These are phyloP conservation scores for Drosophila athabasca DNA, from an alignment of 1,140 invertebrate species.

Conservation along the genomic window DNA sequence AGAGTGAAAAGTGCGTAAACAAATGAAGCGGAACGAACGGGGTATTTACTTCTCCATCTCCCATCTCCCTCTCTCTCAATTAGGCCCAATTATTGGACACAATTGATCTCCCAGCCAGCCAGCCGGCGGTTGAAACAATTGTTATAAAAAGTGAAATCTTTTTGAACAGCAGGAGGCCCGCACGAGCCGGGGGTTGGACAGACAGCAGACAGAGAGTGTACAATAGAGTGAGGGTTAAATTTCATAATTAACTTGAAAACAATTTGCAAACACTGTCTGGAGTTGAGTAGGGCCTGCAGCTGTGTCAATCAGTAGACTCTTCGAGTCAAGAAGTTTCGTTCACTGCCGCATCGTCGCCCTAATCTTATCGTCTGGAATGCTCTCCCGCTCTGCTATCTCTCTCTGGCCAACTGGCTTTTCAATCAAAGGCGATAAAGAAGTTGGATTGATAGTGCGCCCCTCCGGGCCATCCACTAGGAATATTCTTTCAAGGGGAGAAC, in stretches of 20 bases:
- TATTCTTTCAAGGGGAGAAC: slow-evolving; percentile 13
- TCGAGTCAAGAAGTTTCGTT: slow-evolving; percentile 4
- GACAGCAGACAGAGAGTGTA: slow-evolving; percentile 18
- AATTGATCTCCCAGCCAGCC: slow-evolving; percentile 39
- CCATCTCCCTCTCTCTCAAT: slow-evolving; percentile 69
- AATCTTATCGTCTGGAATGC: slow-evolving; percentile 61
- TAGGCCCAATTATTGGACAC: slow-evolving; percentile 76
- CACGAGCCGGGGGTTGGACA: slow-evolving; percentile 53
- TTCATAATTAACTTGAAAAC: slow-evolving; percentile 65
- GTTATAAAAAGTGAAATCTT: slow-evolving; percentile 46
- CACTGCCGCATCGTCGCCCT: neutral
- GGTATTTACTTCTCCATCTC: neutral
- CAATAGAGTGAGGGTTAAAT: slow-evolving; percentile 21
- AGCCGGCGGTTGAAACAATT: slow-evolving; percentile 40
- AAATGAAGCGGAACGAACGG: slow-evolving; percentile 47
- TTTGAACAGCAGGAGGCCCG: slow-evolving; percentile 43
- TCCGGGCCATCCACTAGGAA: too few relatives aligned
- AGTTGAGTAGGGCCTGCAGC: too few relatives aligned
- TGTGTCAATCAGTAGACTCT: slow-evolving; percentile 9
- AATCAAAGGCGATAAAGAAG: slow-evolving; percentile 68
- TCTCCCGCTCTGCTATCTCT: slow-evolving; percentile 1
- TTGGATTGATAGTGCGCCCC: slow-evolving; percentile 42
- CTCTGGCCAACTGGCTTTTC: slow-evolving; percentile 28
- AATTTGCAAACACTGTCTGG: slow-evolving; percentile 56
- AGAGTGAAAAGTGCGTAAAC: slow-evolving; percentile 63